These are phyloP conservation scores for Stegodyphus dumicola DNA, from an alignment of 1,140 invertebrate genomes.

Conservation along the genomic window DNA sequence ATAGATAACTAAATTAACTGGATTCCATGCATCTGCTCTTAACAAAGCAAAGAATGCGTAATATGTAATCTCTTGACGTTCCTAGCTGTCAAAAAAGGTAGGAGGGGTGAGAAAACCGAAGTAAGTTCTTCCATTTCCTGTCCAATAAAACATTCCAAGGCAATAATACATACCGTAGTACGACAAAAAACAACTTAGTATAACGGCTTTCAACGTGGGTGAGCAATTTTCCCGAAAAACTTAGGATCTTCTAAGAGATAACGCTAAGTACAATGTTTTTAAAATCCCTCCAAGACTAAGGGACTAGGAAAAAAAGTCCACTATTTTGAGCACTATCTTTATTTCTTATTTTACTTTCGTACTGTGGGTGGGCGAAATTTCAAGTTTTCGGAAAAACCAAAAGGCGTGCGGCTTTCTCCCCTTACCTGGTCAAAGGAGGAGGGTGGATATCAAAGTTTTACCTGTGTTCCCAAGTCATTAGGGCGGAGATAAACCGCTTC, in stretches of 20 bases:
- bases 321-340: not conserved
- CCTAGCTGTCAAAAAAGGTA: not conserved
- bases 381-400: constrained; percentile 2
- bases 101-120: not conserved
- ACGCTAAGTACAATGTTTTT: constrained; percentile 44
- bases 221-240: constrained; percentile 22
- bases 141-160: constrained; percentile 29
- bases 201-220: constrained; percentile 22
- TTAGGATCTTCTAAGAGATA: constrained; percentile 9
- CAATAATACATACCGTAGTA: constrained; percentile 25
- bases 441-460: constrained; percentile 18
- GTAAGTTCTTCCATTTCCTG: constrained; percentile 25
- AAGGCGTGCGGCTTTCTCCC: not conserved
- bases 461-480: constrained; percentile 46
- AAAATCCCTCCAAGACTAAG: constrained; percentile 6
- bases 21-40: not conserved
- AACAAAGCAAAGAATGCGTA: too few species aligned
- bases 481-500: constrained; percentile 19
- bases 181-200: constrained; percentile 1
- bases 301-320: not conserved
- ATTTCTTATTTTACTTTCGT: constrained; percentile 31
- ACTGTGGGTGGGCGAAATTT: constrained; percentile 22
- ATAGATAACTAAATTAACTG: too few species aligned
- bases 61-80: not conserved
- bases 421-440: constrained; percentile 3